phyloP scores from a whole-genome alignment of 2,888 invertebrate genomes.

The Cataglyphis rosenhaueri region DNA sequence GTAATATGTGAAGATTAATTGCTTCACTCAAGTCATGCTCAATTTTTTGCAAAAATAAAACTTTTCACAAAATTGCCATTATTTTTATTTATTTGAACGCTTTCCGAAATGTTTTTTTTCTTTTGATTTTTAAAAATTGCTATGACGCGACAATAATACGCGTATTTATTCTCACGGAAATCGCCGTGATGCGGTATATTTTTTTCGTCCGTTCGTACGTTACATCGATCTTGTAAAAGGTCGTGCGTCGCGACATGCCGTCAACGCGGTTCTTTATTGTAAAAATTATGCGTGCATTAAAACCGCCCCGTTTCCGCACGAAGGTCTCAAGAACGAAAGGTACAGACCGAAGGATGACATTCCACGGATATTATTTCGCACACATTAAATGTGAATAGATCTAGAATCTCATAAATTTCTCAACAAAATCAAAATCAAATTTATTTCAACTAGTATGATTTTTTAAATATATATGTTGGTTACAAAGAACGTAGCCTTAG shows the following conservation, averaged over 20 bases:
- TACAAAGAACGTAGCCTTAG: too few relatives aligned
- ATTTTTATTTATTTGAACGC: slow-evolving; percentile 18
- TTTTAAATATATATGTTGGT: too few relatives aligned
- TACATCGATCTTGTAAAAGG: slow-evolving; percentile 74
- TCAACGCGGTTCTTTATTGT: slow-evolving; percentile 61
- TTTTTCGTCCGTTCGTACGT: slow-evolving; percentile 56
- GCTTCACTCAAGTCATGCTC: background rate
- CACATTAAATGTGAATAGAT: background rate
- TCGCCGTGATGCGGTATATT: slow-evolving; percentile 25
- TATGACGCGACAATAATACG: slow-evolving; percentile 16
- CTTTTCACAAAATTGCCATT: background rate
- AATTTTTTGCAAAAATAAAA: background rate
- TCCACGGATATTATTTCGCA: slow-evolving; percentile 45
- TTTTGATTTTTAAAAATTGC: slow-evolving; percentile 48
- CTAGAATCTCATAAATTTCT: background rate
- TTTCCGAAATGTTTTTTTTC: background rate
- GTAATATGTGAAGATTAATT: background rate
- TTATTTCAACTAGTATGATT: background rate
- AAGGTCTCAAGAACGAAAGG: slow-evolving; percentile 61
- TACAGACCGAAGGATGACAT: slow-evolving; percentile 43
- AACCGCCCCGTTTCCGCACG: slow-evolving; percentile 61
- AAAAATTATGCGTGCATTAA: slow-evolving; percentile 67
- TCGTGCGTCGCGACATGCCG: slow-evolving; percentile 58
- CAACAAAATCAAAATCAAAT: background rate
- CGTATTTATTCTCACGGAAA: slow-evolving; percentile 57